A percentile compares a stretch with the other conserved stretches of the same genome.
phyloP scores from a whole-genome alignment of 2,797 vertebrate genomes.

The Moxostoma hubbsi region DNA sequence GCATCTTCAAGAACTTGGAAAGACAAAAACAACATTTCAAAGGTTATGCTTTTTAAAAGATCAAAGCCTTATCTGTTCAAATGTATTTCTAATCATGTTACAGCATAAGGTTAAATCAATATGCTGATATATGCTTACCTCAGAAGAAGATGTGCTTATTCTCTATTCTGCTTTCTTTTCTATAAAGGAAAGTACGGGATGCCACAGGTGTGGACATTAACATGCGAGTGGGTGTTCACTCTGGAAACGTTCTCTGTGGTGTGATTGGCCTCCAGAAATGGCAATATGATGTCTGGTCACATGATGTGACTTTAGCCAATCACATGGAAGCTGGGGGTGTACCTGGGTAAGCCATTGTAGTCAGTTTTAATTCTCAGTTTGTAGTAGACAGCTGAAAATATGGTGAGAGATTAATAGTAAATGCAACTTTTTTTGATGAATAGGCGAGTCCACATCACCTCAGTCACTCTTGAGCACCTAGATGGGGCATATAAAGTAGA shows the following conservation, averaged over 20 bases:
- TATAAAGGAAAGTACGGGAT: constrained; percentile 90
- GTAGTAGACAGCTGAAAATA: not conserved
- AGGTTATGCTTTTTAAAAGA: constrained; percentile 31
- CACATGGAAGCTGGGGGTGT: constrained; percentile 98
- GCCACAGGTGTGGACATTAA: constrained; percentile 96
- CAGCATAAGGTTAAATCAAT: constrained; percentile 16
- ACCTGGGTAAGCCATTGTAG: constrained; percentile 83
- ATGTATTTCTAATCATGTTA: constrained; percentile 8
- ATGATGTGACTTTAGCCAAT: constrained; percentile 96
- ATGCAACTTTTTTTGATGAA: not conserved
- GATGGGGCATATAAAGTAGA: constrained; percentile 96
- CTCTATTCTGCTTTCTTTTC: not conserved
- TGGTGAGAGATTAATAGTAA: constrained; percentile 5
- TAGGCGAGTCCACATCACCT: constrained; percentile 97
- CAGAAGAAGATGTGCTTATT: not conserved
- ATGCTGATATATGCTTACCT: not conserved
- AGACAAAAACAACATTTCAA: constrained; percentile 15
- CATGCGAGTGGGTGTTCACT: constrained; percentile 95
- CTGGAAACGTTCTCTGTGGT: no score
- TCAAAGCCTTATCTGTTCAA: constrained; percentile 12
- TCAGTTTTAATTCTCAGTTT: not conserved
- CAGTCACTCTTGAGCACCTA: constrained; percentile 92
- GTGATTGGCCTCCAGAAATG: constrained; percentile 84
- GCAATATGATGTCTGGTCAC: constrained; percentile 99
- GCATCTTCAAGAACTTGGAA: no score